Conservation (phyloP, 92 coral and sea anemone species). For the Isaurus tuberculatus region DNA sequence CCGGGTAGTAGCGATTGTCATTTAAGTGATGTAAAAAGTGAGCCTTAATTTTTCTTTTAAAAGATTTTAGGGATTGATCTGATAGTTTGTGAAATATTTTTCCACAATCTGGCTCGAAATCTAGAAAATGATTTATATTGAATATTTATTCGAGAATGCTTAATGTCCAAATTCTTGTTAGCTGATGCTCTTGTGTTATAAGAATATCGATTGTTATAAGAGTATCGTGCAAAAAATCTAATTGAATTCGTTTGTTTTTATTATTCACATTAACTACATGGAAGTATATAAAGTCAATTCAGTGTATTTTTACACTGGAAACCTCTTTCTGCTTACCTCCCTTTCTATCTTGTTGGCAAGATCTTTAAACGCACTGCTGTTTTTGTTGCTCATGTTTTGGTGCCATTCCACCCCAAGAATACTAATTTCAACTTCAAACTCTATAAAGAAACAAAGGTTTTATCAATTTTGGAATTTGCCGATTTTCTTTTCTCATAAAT, state of each 20-base stretch:
- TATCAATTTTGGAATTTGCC: neutral
- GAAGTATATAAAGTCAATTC: no score
- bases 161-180: neutral
- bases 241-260: no score
- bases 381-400: conserved; percentile 4
- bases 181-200: conserved; percentile 40
- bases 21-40: neutral
- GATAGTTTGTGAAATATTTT: conserved; percentile 2
- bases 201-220: no score
- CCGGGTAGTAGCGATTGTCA: conserved; percentile 6
- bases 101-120: conserved; percentile 26
- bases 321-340: neutral
- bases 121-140: conserved; percentile 40
- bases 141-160: conserved; percentile 32
- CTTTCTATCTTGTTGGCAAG: conserved; percentile 16
- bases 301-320: no score
- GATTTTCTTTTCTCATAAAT: neutral
- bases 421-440: neutral
- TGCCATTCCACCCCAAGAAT: conserved; percentile 18
- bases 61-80: neutral
- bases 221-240: no score
- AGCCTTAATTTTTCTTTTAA: neutral
- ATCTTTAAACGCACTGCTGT: conserved; percentile 7
- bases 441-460: neutral
- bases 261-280: no score